Conservation (phyloP, 2,888 invertebrate genomes). For the Terebella lapidaria region DNA sequence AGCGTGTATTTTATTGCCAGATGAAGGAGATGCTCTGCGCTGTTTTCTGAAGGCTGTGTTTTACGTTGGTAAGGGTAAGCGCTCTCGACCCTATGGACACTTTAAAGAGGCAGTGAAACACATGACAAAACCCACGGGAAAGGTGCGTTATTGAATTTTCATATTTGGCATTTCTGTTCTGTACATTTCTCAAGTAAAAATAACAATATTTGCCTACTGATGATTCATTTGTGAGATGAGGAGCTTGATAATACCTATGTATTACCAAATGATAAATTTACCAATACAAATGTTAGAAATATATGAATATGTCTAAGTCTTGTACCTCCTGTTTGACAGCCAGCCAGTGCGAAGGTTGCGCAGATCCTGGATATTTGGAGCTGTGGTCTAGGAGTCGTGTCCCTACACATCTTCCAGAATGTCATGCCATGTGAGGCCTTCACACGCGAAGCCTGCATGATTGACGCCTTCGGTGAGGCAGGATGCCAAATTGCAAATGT, state of each 20-base stretch:
- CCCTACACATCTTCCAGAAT: conserved; percentile 85
- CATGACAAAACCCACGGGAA: neutral
- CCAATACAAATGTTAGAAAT: too few relatives aligned
- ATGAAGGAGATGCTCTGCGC: conserved; percentile 47
- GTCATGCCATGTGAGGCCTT: conserved; percentile 86
- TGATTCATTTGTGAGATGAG: too few relatives aligned
- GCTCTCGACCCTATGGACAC: conserved; percentile 82
- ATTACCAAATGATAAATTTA: too few relatives aligned
- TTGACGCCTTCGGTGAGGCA: conserved; percentile 69
- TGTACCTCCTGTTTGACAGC: too few relatives aligned
- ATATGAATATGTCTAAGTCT: too few relatives aligned
- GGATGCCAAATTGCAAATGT: too few relatives aligned
- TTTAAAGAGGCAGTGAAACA: conserved; percentile 74
- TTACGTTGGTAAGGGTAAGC: conserved; percentile 92
- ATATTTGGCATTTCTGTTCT: neutral
- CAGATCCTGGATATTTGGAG: conserved; percentile 85
- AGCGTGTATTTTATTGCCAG: too few relatives aligned
- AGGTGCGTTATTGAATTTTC: conserved; percentile 1
- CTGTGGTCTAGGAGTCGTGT: conserved; percentile 76
- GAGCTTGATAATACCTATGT: too few relatives aligned
- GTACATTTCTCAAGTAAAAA: too few relatives aligned
- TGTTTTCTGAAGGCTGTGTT: conserved; percentile 82
- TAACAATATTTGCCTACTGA: too few relatives aligned
- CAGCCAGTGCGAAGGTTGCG: conserved; percentile 67
- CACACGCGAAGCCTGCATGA: conserved; percentile 90